Base-by-base conservation (phyloP, 2,113 vertebrate species). In the Spilogale gracilis region DNA sequence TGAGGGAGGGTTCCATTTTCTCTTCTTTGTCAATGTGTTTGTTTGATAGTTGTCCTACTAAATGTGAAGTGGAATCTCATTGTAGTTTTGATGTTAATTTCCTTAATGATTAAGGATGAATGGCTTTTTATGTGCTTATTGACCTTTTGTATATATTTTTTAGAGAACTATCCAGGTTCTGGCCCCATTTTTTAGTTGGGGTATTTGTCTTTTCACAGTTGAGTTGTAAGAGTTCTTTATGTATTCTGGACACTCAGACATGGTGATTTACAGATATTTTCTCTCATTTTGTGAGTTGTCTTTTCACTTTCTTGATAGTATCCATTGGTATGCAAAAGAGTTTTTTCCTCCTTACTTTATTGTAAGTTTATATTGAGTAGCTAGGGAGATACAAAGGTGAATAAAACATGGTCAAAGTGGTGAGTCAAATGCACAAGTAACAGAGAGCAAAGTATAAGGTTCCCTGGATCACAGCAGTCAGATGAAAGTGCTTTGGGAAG, bases 1-100 rank as follows among this genome's bases (percentile, higher is more conserved):
- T 82, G 45, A 87, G 12, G 32, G 23, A 76, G 12, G 25, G 30
- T 27, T 88, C 38, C 67, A 52, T 4, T 38, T 83, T 82, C 58
- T 83, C 60, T 45, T 89, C 23, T 27, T 83, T 92, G 78, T 17
- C 43, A 69, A 5, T 56, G 48, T 74, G 45, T 79, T 65, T 74
- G 63, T 65, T 71, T 69, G 17, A 63, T 56, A 58, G 25, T 32
- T 48, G 17, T 45, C 5, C 48, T 81, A 48, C 43, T 52, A 38
- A 52, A 32, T 61, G 17, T 76, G 65, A 87, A 87, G 21, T 69
- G 13, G 89, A 61, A 54, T 73, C 45, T 73, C 74, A 38, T 89
- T 92, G 63, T 95, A 38, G 10, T 78, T 96, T 93, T 82, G 17
- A 43, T 86, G 95, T 93, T 38, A n/a, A 82, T 82, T 67, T 95